Evolutionary conservation across 2,888 invertebrate species (phyloP).

Genomic region (Cloeon dipterum): DNA sequence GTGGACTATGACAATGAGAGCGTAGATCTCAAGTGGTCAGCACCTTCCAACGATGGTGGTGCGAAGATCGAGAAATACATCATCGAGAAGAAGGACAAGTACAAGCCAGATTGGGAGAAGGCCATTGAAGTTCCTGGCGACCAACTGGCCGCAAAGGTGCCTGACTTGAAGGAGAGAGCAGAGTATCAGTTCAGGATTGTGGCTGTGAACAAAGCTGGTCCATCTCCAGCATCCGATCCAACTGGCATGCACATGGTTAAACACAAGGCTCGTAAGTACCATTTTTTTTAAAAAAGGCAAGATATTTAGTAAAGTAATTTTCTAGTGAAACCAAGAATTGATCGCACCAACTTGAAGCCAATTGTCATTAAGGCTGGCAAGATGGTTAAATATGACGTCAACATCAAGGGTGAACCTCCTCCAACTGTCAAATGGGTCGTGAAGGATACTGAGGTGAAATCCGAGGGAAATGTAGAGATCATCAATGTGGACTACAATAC

Average conservation of each 20-base stretch:
- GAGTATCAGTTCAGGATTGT: slow-evolving; percentile 81
- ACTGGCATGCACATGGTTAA: slow-evolving; percentile 74
- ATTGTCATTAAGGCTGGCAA: slow-evolving; percentile 79
- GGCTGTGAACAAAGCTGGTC: slow-evolving; percentile 85
- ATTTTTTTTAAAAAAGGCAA: not conserved
- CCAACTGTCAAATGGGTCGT: slow-evolving; percentile 84
- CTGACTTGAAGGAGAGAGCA: slow-evolving; percentile 67
- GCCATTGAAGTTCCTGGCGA: slow-evolving; percentile 63
- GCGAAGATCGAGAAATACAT: slow-evolving; percentile 83
- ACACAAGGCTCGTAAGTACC: slow-evolving; percentile 56
- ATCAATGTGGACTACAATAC: slow-evolving; percentile 78
- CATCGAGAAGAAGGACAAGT: slow-evolving; percentile 70
- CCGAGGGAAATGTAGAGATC: slow-evolving; percentile 46
- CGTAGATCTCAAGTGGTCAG: slow-evolving; percentile 75
- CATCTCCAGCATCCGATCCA: slow-evolving; percentile 71
- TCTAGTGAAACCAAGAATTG: slow-evolving; percentile 94
- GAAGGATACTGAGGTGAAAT: slow-evolving; percentile 47
- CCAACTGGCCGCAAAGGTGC: slow-evolving; percentile 50
- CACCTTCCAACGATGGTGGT: slow-evolving; percentile 75
- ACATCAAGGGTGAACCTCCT: slow-evolving; percentile 86
- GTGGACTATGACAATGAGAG: slow-evolving; percentile 86
- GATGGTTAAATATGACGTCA: slow-evolving; percentile 75
- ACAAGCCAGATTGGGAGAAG: slow-evolving; percentile 70
- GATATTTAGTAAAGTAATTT: not conserved
- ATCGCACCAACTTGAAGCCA: slow-evolving; percentile 79